Conservation (phyloP, 2,888 invertebrate genomes). For the Sphaeridia pumilis region DNA sequence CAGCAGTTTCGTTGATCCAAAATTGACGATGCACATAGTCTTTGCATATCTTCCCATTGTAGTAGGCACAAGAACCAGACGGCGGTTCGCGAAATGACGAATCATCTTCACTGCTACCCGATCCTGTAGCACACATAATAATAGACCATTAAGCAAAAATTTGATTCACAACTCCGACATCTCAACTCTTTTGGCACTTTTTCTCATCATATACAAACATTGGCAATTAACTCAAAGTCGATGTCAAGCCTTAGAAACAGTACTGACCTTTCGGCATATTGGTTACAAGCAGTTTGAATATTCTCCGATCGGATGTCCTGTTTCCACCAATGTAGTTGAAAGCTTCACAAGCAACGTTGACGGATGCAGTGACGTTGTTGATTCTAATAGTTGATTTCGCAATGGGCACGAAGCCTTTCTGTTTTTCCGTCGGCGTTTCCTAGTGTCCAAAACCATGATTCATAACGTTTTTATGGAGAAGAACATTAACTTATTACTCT, state of each 20-base stretch:
- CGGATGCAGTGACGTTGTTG: slow-evolving; percentile 32
- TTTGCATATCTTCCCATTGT: slow-evolving; percentile 68
- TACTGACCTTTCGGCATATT: slow-evolving; percentile 26
- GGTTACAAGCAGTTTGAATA: slow-evolving; percentile 32
- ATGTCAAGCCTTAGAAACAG: not conserved
- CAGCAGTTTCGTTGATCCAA: slow-evolving; percentile 60
- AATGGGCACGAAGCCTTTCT: slow-evolving; percentile 29
- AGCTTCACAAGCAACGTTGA: slow-evolving; percentile 31
- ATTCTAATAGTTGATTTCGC: slow-evolving; percentile 32
- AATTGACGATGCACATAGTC: slow-evolving; percentile 48
- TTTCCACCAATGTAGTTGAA: slow-evolving; percentile 22
- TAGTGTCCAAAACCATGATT: not conserved
- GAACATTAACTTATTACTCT: too few relatives aligned
- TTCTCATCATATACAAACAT: not conserved
- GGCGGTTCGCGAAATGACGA: slow-evolving; percentile 36
- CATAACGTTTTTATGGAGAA: not conserved
- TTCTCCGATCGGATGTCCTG: slow-evolving; percentile 16
- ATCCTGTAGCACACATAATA: not conserved
- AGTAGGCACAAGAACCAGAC: slow-evolving; percentile 68
- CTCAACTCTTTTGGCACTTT: not conserved
- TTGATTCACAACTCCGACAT: not conserved
- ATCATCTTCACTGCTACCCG: slow-evolving; percentile 28
- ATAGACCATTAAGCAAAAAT: slow-evolving; percentile 3
- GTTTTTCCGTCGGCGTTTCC: slow-evolving; percentile 17
- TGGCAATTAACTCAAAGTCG: not conserved